Evolutionary conservation across 2,888 invertebrate species (phyloP).

Genomic region (Hypercompe scribonia): DNA sequence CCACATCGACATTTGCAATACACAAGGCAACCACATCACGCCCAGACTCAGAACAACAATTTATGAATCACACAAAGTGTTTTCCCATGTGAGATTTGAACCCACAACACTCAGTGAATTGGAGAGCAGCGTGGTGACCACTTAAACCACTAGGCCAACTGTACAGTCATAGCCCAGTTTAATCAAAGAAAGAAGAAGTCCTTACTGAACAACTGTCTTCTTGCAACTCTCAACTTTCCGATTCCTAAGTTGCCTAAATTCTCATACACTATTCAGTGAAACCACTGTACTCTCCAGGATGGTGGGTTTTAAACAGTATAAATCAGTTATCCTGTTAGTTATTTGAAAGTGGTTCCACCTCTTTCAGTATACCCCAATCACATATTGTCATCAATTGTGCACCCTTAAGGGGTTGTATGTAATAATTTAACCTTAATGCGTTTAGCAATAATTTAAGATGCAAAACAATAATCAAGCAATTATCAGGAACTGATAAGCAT

Average conservation of each 20-base stretch:
- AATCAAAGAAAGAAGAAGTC: neutral
- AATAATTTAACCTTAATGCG: neutral
- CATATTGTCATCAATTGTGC: neutral
- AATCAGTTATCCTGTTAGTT: no score
- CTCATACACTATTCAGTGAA: neutral
- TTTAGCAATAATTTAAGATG: neutral
- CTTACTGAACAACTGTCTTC: neutral
- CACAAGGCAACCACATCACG: neutral
- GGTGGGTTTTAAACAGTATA: no score
- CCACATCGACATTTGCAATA: no score
- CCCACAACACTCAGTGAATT: no score
- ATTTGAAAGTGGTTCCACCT: neutral
- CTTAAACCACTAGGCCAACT: no score
- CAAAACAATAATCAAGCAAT: constrained; percentile 3
- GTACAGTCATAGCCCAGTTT: no score
- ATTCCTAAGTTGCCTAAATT: neutral
- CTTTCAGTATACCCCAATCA: neutral
- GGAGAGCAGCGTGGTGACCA: no score
- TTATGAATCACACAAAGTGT: no score
- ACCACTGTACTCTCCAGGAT: no score
- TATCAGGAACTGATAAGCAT: neutral
- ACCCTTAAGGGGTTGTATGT: neutral
- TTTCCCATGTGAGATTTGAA: no score
- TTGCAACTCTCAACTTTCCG: neutral
- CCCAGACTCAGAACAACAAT: no score